These are phyloP conservation scores for Heterotis niloticus DNA, from an alignment of 2,113 vertebrate species.

Conservation along the genomic window DNA sequence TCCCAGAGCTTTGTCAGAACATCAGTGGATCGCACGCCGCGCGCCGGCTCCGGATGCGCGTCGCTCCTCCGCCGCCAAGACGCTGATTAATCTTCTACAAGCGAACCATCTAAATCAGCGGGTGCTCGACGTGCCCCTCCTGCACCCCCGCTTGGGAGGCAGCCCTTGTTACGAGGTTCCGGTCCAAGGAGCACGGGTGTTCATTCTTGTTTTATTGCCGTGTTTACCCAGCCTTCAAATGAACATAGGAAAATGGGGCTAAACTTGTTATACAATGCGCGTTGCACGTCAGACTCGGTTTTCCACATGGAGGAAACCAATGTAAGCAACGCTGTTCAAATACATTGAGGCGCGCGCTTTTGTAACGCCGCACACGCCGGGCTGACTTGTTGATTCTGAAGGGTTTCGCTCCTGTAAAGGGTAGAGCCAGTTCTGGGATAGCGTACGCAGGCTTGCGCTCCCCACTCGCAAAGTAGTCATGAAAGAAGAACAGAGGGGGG, in stretches of 20 bases:
- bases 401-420: not conserved
- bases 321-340: not conserved
- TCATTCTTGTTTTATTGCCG: not conserved
- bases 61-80: slow-evolving; percentile 55
- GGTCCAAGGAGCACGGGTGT: not conserved
- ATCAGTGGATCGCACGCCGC: slow-evolving; percentile 68
- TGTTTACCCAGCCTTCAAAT: slow-evolving; percentile 3
- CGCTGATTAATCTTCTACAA: slow-evolving; percentile 78
- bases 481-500: too few relatives aligned
- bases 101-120: slow-evolving; percentile 73
- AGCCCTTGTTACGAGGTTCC: not conserved
- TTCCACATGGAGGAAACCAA: not conserved
- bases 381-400: not conserved
- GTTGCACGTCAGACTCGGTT: not conserved
- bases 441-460: too few relatives aligned
- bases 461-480: too few relatives aligned
- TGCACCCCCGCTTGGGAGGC: not conserved
- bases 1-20: slow-evolving; percentile 76
- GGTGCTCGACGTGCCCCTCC: slow-evolving; percentile 63
- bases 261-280: not conserved
- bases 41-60: slow-evolving; percentile 49
- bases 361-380: not conserved
- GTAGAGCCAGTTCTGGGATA: not conserved
- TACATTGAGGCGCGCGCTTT: not conserved
- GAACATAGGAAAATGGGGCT: not conserved